These are phyloP conservation scores for Acronicta psi DNA, from an alignment of 2,888 invertebrate genomes.

Conservation along the genomic window DNA sequence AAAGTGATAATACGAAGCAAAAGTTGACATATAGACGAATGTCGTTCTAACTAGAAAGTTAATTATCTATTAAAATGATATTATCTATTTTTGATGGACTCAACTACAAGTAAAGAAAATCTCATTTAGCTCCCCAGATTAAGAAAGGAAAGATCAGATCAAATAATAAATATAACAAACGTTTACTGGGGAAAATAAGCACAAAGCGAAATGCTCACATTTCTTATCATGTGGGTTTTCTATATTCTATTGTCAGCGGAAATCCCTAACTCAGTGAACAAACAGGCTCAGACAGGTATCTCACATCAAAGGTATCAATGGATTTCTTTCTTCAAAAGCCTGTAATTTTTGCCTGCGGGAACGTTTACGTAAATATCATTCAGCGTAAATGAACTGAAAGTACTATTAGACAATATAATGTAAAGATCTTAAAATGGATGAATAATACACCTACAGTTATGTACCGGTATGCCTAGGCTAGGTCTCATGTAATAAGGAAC, in stretches of 20 bases:
- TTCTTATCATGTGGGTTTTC: conserved; percentile 41
- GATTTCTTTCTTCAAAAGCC: conserved; percentile 27
- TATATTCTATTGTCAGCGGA: conserved; percentile 53
- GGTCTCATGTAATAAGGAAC: too few relatives aligned
- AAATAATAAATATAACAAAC: conserved; percentile 45
- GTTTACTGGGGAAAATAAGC: conserved; percentile 37
- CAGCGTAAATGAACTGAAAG: conserved; percentile 16
- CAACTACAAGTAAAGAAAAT: conserved; percentile 14
- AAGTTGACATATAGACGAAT: conserved; percentile 10
- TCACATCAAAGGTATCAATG: conserved; percentile 52
- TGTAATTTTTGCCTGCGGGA: conserved; percentile 22
- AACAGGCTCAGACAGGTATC: conserved; percentile 50
- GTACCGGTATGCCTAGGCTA: too few relatives aligned
- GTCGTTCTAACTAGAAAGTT: conserved; percentile 3
- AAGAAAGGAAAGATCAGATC: conserved; percentile 21
- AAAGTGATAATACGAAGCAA: conserved; percentile 8
- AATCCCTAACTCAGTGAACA: conserved; percentile 49
- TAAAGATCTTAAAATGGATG: too few relatives aligned
- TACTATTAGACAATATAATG: too few relatives aligned
- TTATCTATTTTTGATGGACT: background rate
- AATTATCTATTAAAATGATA: conserved; percentile 3
- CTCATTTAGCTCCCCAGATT: conserved; percentile 20
- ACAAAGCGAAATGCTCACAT: conserved; percentile 41
- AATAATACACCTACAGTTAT: too few relatives aligned
- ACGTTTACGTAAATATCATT: conserved; percentile 12